Base-by-base conservation (phyloP, 1,140 invertebrate genomes). In the Chironomus tepperi region DNA sequence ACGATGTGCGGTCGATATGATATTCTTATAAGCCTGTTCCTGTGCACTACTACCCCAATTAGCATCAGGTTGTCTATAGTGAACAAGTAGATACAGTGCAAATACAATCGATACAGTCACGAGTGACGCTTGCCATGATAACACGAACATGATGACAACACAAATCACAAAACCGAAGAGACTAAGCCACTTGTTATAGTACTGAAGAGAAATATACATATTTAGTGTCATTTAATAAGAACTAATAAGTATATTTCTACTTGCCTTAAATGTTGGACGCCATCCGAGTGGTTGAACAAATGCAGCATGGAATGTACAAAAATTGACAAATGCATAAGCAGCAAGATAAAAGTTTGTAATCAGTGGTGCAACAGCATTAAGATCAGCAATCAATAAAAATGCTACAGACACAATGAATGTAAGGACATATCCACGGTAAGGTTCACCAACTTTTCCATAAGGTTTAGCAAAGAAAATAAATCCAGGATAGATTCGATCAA, bases 31-130 rank as follows among this genome's bases (percentile, higher is more conserved):
- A 16, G 90, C 93, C 83, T 97, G 93, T 6, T 95, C 95, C 83
- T 98, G 95, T 0, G 92, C 93, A 9, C 94, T 95, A 72, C 94
- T 95, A 15, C 96, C 95, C 96, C 96, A 98, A 82, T 98, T 98
- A 1, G 96, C 93, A 81, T 96, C 95, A 79, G 95, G 94, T 81
- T 96, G 95, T 72, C 91, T 86, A 79, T 95, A 93, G 34, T 93
- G 88, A 3, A 97, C 90, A 77, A 94, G 89, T 42, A 93, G 83
- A 81, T 95, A 98, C 8, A 97, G 87, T 7, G 88, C 88, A 76
- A 91, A 88, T 77, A 95, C 93, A 74, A 94, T 88, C 75, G 90
- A 88, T 79, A 95, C 91, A 0, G 95, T 96, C 74, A 96, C 84
- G 2, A 97, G 84, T 0, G 95, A 95, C 73, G 92, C 93, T 76